Base-by-base conservation (phyloP, 2,797 vertebrate genomes). In the Jordanella pulchra region DNA sequence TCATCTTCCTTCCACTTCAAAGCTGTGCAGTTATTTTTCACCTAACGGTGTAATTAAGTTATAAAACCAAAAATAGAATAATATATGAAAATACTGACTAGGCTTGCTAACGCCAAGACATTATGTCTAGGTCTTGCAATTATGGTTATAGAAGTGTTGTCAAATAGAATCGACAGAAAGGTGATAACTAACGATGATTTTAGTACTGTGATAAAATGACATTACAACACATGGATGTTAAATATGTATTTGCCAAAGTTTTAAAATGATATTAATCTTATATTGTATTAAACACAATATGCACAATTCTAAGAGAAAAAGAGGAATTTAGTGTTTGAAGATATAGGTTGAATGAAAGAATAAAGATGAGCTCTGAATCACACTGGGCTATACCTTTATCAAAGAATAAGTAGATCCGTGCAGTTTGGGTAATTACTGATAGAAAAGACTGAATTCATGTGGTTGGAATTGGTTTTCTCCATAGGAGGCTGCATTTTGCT, bases 361-460 rank as follows among this genome's bases (percentile, higher is more conserved):
- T 27, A 28, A 30, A 28, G 27, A 56, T 30, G 15, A 56, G 55
- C 27, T 35, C 56, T 60, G 30, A 28, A 7, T 61, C 39, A 61
- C 18, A 39, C 39, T 39, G 32, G 15, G 10, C 23, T 35, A 11
- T 60, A 60, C 18, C 12, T 60, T 9, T 60, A 60, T 35, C 39
- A 60, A 60, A 60, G 21, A 60, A 21, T 30, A 27, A 23, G 58
- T 21, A 60, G 32, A 39, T 60, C 58, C 58, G n/a, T 60, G 58
- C 32, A 60, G 58, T 39, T 60, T 60, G 32, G 58, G 21, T 60
- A 60, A 60, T 39, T 10, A 23, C 58, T 39, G 32, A 39, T 35
- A 39, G 30, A 60, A 60, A 60, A 60, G 58, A 60, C 35, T 35
- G 32, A 60, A 60, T 60, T 21, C 58, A 60, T 35, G 32, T 28